Evolutionary conservation across 2,888 invertebrate genomes (phyloP).

Genomic region (Dorcus parallelipipedus): DNA sequence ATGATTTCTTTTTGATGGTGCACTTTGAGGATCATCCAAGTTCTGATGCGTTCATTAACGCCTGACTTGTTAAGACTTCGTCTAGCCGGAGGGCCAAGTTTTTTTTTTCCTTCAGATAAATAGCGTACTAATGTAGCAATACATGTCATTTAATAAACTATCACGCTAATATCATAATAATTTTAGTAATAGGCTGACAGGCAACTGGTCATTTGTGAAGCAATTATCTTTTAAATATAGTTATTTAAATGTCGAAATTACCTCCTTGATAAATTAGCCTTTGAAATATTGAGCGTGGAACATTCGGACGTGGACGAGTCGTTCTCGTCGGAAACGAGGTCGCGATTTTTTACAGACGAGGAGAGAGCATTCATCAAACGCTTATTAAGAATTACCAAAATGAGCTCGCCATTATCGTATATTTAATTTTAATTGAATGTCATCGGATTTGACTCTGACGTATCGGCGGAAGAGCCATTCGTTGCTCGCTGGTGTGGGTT

Average conservation of each 20-base stretch:
- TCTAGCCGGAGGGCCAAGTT: conserved; percentile 16
- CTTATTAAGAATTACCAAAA: not conserved
- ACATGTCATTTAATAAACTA: conserved; percentile 21
- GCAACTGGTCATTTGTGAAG: conserved; percentile 14
- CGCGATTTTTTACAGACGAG: conserved; percentile 1
- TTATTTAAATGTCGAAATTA: conserved; percentile 20
- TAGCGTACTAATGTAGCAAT: conserved; percentile 19
- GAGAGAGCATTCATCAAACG: not conserved
- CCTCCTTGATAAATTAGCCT: conserved; percentile 17
- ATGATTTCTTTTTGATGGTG: too few relatives aligned
- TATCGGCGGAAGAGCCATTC: too few relatives aligned
- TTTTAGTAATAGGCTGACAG: conserved; percentile 12
- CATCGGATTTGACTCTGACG: too few relatives aligned
- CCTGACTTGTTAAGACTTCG: conserved; percentile 12
- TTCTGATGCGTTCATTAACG: conserved; percentile 26
- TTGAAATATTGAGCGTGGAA: conserved; percentile 1
- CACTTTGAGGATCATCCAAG: conserved; percentile 20
- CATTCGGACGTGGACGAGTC: not conserved
- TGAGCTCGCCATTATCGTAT: not conserved
- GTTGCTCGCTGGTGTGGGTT: too few relatives aligned
- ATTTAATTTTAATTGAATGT: too few relatives aligned
- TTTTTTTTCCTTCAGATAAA: conserved; percentile 13
- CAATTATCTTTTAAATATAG: conserved; percentile 23
- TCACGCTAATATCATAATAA: conserved; percentile 22
- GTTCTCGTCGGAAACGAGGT: conserved; percentile 1